Evolutionary conservation across 2,113 vertebrate genomes (phyloP).

Genomic region (Porphyrio hochstetteri): DNA sequence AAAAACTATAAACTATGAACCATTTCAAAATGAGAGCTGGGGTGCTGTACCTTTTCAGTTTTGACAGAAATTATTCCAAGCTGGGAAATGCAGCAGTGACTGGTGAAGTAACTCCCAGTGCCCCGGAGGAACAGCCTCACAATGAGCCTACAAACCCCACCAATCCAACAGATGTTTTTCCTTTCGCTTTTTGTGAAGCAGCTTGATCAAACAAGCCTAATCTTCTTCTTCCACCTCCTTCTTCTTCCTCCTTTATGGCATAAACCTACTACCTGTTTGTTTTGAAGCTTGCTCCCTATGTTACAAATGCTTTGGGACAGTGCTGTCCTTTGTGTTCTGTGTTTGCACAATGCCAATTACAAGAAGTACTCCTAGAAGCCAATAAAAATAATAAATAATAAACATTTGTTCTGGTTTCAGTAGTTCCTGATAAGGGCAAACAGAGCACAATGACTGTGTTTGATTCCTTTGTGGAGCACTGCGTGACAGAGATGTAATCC

Average conservation of each 20-base stretch:
- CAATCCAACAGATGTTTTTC: neutral
- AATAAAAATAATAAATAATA: conserved; percentile 13
- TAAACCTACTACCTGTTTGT: neutral
- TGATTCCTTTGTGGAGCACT: neutral
- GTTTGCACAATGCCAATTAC: conserved; percentile 4
- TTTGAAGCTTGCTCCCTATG: conserved; percentile 8
- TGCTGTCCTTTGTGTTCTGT: conserved; percentile 4
- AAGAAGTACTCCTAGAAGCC: neutral
- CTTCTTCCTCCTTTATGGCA: neutral
- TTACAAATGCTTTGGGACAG: neutral
- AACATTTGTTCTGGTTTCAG: neutral
- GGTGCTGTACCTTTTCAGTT: neutral
- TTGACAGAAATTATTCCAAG: neutral
- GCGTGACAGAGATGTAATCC: neutral
- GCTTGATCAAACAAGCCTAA: neutral
- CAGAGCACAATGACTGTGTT: neutral
- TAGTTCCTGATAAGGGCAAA: neutral
- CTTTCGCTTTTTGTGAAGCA: neutral
- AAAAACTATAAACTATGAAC: neutral
- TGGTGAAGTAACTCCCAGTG: neutral
- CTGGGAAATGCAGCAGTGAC: neutral
- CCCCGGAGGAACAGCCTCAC: neutral
- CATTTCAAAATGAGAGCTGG: neutral
- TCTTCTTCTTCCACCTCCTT: neutral
- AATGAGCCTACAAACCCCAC: neutral